Base-by-base conservation (phyloP, 2,797 vertebrate genomes). In the Decapterus maruadsi region DNA sequence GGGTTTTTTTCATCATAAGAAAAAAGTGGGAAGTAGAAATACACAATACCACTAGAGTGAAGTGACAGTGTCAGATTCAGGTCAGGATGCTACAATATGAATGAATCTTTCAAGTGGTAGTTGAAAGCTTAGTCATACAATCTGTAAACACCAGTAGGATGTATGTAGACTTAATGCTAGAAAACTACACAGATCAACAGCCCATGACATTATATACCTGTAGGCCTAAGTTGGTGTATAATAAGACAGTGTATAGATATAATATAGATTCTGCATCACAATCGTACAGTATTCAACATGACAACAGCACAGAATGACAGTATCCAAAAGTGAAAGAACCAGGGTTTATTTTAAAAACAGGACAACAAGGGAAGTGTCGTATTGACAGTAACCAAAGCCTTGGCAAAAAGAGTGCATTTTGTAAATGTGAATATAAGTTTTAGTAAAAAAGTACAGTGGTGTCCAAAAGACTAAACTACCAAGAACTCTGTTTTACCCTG, bases 291-390 rank as follows among this genome's bases (percentile, higher is more conserved):
- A n/a, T 2, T 42, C 14, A 45, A 72, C 60, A 16, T 38, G 19
- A 65, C 34, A 71, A 64, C 17, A 77, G 26, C 31, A 85, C 34
- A 68, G 20, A 78, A 71, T 69, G 19, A 2, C 14, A 74, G 55
- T 50, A 54, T 65, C 71, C 36, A 87, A 82, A 90, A 82, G 69
- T 56, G 60, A 84, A 87, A 77, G 78, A 90, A 93, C 45, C 67
- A 80, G 77, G 53, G 63, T 94, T 93, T 93, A 93, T 92, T 93
- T 85, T 40, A 80, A 89, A 88, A 82, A 81, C 55, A 77, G 34
- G 53, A 68, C 74, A 75, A 48, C 22, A 53, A 59, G 72, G 72
- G 43, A 73, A 50, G 51, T 56, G 38, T 70, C 54, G 45, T 42
- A 66, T 22, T 68, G 65, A 79, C 55, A 63, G 51, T 59, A 63